Conservation (phyloP, 2,888 invertebrate genomes). For the Phengaris alcon region DNA sequence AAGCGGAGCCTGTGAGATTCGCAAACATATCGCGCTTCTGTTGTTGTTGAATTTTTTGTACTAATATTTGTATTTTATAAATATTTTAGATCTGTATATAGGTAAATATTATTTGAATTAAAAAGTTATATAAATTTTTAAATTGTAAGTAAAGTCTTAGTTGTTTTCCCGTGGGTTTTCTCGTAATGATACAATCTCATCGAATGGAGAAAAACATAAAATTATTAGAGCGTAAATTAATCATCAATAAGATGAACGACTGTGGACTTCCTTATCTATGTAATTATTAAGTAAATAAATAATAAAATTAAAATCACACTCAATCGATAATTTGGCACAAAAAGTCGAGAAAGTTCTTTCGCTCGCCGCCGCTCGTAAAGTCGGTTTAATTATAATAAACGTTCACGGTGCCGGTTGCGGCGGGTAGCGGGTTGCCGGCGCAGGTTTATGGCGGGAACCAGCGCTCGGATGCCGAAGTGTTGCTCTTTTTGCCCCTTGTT, state of each 20-base stretch:
- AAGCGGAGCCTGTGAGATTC: constrained; percentile 58
- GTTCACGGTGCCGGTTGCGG: constrained; percentile 62
- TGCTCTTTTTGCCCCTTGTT: constrained; percentile 57
- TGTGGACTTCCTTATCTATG: neutral
- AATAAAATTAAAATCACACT: neutral
- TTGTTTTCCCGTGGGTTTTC: neutral
- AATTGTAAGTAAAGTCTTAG: neutral
- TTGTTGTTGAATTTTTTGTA: constrained; percentile 28
- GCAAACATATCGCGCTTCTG: constrained; percentile 52
- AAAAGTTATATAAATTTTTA: neutral
- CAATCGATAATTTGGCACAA: constrained; percentile 30
- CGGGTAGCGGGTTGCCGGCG: constrained; percentile 50
- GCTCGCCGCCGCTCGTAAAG: constrained; percentile 63
- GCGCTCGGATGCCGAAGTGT: constrained; percentile 53
- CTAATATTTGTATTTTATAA: constrained; percentile 25
- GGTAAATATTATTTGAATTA: neutral
- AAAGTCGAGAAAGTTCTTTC: constrained; percentile 47
- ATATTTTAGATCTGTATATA: neutral
- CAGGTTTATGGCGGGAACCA: constrained; percentile 54
- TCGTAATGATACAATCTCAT: neutral
- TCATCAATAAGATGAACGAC: neutral
- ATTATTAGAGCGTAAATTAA: neutral
- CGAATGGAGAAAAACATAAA: neutral
- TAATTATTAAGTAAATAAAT: neutral
- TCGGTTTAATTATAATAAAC: constrained; percentile 74